These are phyloP conservation scores for Torymus aiolomorphi DNA, from an alignment of 2,888 invertebrate genomes.

Conservation along the genomic window DNA sequence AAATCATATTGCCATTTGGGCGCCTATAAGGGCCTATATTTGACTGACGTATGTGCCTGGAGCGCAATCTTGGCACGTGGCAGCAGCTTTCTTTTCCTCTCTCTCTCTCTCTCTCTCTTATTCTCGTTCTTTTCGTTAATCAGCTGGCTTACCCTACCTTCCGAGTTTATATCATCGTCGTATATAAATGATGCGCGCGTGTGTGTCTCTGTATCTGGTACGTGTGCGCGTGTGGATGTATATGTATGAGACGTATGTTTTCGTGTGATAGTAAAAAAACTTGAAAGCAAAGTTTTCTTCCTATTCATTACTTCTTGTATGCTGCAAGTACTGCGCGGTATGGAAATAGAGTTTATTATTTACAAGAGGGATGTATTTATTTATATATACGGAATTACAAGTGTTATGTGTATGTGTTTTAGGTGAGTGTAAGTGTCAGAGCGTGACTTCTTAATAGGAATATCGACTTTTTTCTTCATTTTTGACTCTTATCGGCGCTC, in stretches of 20 bases:
- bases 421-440: slow-evolving; percentile 7
- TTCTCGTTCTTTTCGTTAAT: not conserved
- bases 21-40: not conserved
- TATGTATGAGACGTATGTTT: not conserved
- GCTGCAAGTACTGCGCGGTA: slow-evolving; percentile 50
- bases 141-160: not conserved
- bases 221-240: not conserved
- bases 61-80: slow-evolving; percentile 33
- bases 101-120: too few relatives aligned
- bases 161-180: too few relatives aligned
- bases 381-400: slow-evolving; percentile 45
- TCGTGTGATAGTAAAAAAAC: slow-evolving; percentile 14
- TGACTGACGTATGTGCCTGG: not conserved
- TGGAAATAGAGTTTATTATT: slow-evolving; percentile 58
- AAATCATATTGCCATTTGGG: not conserved
- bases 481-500: slow-evolving; percentile 13
- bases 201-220: not conserved
- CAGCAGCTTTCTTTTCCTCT: slow-evolving; percentile 19
- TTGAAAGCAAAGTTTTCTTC: slow-evolving; percentile 55
- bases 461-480: slow-evolving; percentile 21
- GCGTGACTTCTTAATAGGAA: slow-evolving; percentile 24
- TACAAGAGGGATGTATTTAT: slow-evolving; percentile 53
- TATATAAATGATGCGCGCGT: not conserved
- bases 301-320: slow-evolving; percentile 32
- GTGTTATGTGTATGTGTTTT: not conserved